A percentile compares a stretch with the other conserved stretches of the same genome.
Evolutionary conservation across 2,797 vertebrate genomes (phyloP).

Genomic region (Mallotus villosus): DNA sequence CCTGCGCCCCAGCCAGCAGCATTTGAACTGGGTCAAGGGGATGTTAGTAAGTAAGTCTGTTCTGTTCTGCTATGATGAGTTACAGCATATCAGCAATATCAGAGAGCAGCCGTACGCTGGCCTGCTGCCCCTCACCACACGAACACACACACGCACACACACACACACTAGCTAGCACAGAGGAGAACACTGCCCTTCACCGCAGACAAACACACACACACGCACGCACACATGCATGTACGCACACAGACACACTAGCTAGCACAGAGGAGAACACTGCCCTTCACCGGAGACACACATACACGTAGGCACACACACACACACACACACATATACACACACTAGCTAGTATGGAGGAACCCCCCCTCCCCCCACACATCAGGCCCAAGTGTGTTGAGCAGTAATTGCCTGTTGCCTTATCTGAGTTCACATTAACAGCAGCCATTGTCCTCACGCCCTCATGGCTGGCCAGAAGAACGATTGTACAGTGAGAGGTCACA

Average conservation of each 20-base stretch:
- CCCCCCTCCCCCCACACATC: conserved; percentile 34
- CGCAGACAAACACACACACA: no score
- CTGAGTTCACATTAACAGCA: conserved; percentile 48
- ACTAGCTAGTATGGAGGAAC: no score
- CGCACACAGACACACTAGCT: no score
- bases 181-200: no score
- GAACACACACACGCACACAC: background rate
- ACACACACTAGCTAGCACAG: no score
- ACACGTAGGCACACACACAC: no score
- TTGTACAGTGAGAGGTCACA: conserved; percentile 30
- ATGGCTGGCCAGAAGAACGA: conserved; percentile 32
- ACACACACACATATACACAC: no score
- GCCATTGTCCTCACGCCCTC: conserved; percentile 30
- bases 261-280: no score
- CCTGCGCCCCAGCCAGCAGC: conserved; percentile 11
- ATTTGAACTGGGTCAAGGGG: conserved; percentile 52
- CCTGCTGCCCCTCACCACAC: background rate
- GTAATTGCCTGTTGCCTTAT: conserved; percentile 67
- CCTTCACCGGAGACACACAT: no score
- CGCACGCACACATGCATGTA: no score
- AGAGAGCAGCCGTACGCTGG: background rate
- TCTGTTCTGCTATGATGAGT: conserved; percentile 36
- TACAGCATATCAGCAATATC: conserved; percentile 32
- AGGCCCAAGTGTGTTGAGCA: conserved; percentile 49
- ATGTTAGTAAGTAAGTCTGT: conserved; percentile 24